Base-by-base conservation (phyloP, 2,888 invertebrate species). In the Plagodis dolabraria region DNA sequence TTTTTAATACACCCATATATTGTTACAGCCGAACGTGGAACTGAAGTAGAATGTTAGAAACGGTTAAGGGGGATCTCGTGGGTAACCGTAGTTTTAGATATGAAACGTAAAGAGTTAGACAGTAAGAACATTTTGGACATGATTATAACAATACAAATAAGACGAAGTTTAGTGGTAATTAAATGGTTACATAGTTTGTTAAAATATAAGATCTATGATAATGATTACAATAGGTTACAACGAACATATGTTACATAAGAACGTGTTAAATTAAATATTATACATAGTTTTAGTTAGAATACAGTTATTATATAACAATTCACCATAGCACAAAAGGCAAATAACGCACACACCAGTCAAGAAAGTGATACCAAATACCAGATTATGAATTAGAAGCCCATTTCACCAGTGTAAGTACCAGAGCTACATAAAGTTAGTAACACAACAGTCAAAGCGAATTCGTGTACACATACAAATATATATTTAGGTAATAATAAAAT, bases 301-400 rank as follows among this genome's bases (percentile, higher is more conserved):
- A 40, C 40, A 77, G 80, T 84, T 83, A 84, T 85, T 80, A 84
- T 77, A 83, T 82, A 83, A 86, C 83, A 85, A 75, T 79, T 74
- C 53, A 69, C 74, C 76, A 77, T 83, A 80, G 83, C 77, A 89
- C 82, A 83, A 75, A 81, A 92, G 92, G 91, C 92, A 92, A 92
- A 91, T 92, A 84, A 92, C 92, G 92, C 92, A 92, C 92, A 92
- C 91, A 91, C 85, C 87, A 84, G 84, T 79, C 70, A 81, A 80
- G 76, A 83, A 67, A 79, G 83, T 84, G 80, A 85, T 69, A 88
- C 81, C 88, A 69, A 83, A 68, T 84, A 80, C 46, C 56, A 56
- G 43, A 43, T 10, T 10, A 42, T 9, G 69, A 72, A 77, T 80
- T 80, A 79, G 77, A 87, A 89, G 88, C 91, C 87, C 87, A 85